Base-by-base conservation (phyloP, 2,113 vertebrate genomes). In the Isurus oxyrinchus region DNA sequence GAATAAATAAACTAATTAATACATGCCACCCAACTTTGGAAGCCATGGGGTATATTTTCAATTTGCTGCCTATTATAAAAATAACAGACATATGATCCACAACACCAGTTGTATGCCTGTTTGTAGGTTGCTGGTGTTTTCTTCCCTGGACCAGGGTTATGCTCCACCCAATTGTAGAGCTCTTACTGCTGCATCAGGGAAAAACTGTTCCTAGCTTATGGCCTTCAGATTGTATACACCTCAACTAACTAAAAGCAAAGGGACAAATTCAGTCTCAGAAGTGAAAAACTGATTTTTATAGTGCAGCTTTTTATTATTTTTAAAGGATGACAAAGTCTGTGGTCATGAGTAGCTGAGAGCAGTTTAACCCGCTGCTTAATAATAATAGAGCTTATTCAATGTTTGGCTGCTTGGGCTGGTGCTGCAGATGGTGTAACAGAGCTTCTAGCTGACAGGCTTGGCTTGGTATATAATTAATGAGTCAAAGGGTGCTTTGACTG, bases 381-480 rank as follows among this genome's bases (percentile, higher is more conserved):
- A 49, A 53, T 72, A 69, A 72, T 8, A 94, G 61, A 93, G 93
- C 44, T 44, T 27, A 72, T 95, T 95, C 67, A 76, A 16, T 55
- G 31, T 76, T 19, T 72, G 25, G 66, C 63, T 95, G 94, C 61
- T 14, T 5, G 44, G 66, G 66, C 25, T 31, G 19, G 35, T n/a
- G 67, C 94, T 35, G 31, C 66, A 95, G 66, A 95, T 95, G 94
- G 67, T 95, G 44, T 76, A 95, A 76, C 67, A 72, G 94, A 95
- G 49, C 67, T 95, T 25, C 67, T 72, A 53, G 79, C 23, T 88
- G 97, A 3, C 96, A 97, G 96, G 76, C 97, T 97, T 97, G 97
- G 96, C 96, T 97, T 97, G 97, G 72, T 96, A 96, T 97, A 96
- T 98, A 98, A 98, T 98, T 98, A 98, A 96, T 96, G 96, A 96